Conservation (phyloP, 2,113 vertebrate genomes). For the Scomber colias region DNA sequence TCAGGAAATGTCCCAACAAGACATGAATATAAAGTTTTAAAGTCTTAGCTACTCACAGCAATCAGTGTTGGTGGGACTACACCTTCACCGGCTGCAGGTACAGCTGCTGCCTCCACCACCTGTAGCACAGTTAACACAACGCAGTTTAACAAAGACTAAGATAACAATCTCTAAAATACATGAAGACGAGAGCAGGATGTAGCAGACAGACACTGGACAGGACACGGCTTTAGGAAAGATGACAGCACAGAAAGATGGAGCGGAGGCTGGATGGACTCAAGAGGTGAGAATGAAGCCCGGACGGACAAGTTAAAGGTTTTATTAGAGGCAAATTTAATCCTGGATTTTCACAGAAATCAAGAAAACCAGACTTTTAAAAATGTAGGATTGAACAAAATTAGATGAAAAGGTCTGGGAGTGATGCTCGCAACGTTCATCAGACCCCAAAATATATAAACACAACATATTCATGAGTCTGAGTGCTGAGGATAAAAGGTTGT, state of each 20-base stretch:
- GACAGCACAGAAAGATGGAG: conserved; percentile 26
- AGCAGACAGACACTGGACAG: conserved; percentile 11
- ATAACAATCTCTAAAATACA: background rate
- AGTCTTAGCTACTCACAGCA: conserved; percentile 70
- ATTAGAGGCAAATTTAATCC: conserved; percentile 4
- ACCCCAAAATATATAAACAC: background rate
- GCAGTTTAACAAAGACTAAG: background rate
- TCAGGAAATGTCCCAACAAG: background rate
- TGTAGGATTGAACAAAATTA: background rate
- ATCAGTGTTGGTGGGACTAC: conserved; percentile 79
- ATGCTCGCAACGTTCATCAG: background rate
- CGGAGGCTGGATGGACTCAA: conserved; percentile 14
- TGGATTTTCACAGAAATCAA: conserved; percentile 68
- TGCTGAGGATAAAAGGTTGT: too few relatives aligned
- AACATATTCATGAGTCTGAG: background rate
- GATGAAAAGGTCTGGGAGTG: background rate
- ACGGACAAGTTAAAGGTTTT: conserved; percentile 21
- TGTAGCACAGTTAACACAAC: conserved; percentile 32
- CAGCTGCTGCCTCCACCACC: conserved; percentile 69
- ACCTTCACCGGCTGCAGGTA: conserved; percentile 60
- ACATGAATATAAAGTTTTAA: background rate
- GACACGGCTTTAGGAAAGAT: background rate
- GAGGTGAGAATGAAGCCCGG: conserved; percentile 37
- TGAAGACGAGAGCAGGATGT: background rate
- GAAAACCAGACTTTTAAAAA: conserved; percentile 56